Base-by-base conservation (phyloP, 2,888 invertebrate species). In the Apamea crenata region DNA sequence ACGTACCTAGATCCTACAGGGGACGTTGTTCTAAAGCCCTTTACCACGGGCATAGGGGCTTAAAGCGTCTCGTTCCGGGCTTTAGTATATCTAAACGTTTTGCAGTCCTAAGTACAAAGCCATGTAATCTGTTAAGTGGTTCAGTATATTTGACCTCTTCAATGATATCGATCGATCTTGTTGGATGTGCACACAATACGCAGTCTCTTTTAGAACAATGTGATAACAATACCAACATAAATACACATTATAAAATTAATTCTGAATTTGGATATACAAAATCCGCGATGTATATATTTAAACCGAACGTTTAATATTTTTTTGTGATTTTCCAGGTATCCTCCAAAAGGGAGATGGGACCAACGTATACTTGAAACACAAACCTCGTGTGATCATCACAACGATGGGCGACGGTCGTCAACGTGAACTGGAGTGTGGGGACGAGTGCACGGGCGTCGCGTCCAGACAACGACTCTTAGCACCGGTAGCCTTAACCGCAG, bases 331-430 rank as follows among this genome's bases (percentile, higher is more conserved):
- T 16, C 5, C 93, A 98, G 98, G 99, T 53, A 99, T 99, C 83
- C 97, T 99, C 1, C 99, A 99, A 96, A 99, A 99, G 94, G 99
- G 99, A 50, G 99, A 99, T 91, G 99, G 99, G 21, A 98, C 99
- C 0, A 99, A 99, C 91, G 98, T 99, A 81, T 99, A 99, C 94
- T 96, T 99, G 91, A 99, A 98, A 90, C 99, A 99, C 93, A 98
- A 99, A 92, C 99, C 99, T 0, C 97, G 99, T 67, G 98, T 99
- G 25, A 98, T 99, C 85, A 97, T 99, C 70, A 99, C 99, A 4
- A 98, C 99, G 0, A 98, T 99, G 98, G 99, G 99, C 18, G 99
- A 99, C 93, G 99, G 99, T 0, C 98, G 99, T 87, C 99, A 99
- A 93, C 97, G 99, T 59, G 98, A 98, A 1, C 96, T 99, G 59